Evolutionary conservation across 2,797 vertebrate genomes (phyloP), one percentile per base, ranked within the genome.

Genomic region (Pampus argenteus): DNA sequence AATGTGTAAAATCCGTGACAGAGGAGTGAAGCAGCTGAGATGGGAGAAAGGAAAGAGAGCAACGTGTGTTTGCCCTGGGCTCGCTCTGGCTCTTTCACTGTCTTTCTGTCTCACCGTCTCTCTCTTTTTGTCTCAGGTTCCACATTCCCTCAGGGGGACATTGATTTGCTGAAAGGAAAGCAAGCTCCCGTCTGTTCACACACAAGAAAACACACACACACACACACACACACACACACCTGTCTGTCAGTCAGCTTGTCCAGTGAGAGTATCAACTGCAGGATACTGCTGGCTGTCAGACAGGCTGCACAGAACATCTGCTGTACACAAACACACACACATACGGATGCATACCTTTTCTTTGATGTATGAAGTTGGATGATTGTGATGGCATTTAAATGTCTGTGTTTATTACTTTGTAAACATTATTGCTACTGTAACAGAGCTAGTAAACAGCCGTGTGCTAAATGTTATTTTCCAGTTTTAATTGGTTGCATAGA

Each of bases 101-200:
- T 76, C 78, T 78, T 69, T 78, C 70, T 71, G 70, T 79, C 57
- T 64, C 66, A 51, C 70, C 31, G 72, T 71, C 55, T 87, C 75
- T 78, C 71, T 77, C 71, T 85, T 70, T 84, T 86, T 88, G 76
- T 90, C 87, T 81, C 79, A 78, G 85, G 83, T 89, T 84, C 80
- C 76, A 81, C 77, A 68, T 72, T 91, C 89, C 87, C 90, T 89
- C 28, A 40, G 88, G 89, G 86, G 84, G 83, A 91, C 87, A 91
- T 86, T 82, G 88, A 90, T 90, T 88, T 91, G 87, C 89, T 89
- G 64, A 67, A 88, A 89, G 88, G 89, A 73, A 88, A 85, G 89
- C 87, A 81, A 76, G 84, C 81, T 81, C 66, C 81, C 71, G 69
- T 81, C 84, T 86, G 74, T 71, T 81, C 25, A n/a, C 36, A 58